Base-by-base conservation (phyloP, 2,888 invertebrate genomes). In the Amblyjoppa fuscipennis region DNA sequence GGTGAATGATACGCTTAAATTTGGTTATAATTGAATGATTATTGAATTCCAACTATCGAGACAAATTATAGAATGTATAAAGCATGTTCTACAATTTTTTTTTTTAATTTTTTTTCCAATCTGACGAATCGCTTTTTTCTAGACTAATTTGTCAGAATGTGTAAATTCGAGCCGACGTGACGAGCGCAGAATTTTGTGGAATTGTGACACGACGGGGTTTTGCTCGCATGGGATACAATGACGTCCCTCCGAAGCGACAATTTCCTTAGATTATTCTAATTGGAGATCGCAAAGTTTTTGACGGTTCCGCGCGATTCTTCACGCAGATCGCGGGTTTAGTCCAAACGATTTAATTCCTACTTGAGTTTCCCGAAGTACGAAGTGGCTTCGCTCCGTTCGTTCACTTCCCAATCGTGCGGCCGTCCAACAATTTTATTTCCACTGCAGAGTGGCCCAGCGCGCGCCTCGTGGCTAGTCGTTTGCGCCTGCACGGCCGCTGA, bases 331-430 rank as follows among this genome's bases (percentile, higher is more conserved):
- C 45, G 7, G 31, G 51, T 41, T 74, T 56, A 34, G 61, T 45
- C 66, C 77, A 74, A 71, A 84, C 41, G 51, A 34, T 53, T 73
- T 81, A 81, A 81, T 84, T 81, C 78, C 81, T 56, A 78, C 81
- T 81, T 61, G 74, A 81, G 78, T 78, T 84, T 81, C 53, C 61
- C 34, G 74, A 45, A 73, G 69, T 78, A 41, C 28, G 74, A 20
- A 20, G 64, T 38, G 20, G 38, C 2, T 64, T 64, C 34, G 45
- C 61, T 31, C 61, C 45, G 64, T 78, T 9, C 41, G 41, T 9
- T 41, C 56, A 20, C n/a, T 49, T 76, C 28, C 80, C 68, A 80
- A 81, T 3, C 45, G 45, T 45, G 45, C 61, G 61, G 31, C 70
- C 74, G 56, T 38, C 64, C 73, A 70, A 78, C 78, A 74, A 85